These are phyloP conservation scores for Hydrotaea cyrtoneurina DNA, from an alignment of 2,888 invertebrate species.

Conservation along the genomic window DNA sequence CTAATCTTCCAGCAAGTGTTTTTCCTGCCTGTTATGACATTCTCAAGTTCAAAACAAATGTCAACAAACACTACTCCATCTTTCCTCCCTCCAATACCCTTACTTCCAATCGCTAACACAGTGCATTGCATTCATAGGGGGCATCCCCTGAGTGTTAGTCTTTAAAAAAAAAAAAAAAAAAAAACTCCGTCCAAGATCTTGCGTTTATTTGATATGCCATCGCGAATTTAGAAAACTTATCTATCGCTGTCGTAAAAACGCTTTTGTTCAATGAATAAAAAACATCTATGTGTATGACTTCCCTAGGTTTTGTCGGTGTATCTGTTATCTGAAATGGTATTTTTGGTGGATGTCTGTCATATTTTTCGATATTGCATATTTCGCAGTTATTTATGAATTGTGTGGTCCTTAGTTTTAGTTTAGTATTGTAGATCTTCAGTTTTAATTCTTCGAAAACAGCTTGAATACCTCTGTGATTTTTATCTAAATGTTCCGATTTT, in stretches of 20 bases:
- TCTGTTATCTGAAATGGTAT: background rate
- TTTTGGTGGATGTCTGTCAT: constrained; percentile 3
- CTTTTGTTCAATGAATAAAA: constrained; percentile 58
- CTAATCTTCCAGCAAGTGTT: too few relatives aligned
- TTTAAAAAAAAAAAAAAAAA: too few relatives aligned
- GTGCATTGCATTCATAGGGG: too few relatives aligned
- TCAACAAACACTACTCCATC: too few relatives aligned
- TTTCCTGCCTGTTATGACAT: too few relatives aligned
- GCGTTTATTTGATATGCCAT: constrained; percentile 56
- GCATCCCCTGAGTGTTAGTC: too few relatives aligned
- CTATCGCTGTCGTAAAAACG: constrained; percentile 67
- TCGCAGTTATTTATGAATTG: constrained; percentile 20
- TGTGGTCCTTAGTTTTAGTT: background rate
- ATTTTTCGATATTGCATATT: constrained; percentile 21
- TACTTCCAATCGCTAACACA: too few relatives aligned
- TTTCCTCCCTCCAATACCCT: too few relatives aligned
- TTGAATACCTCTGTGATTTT: background rate
- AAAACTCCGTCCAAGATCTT: constrained; percentile 65
- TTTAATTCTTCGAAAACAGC: background rate
- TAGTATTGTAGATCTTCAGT: background rate
- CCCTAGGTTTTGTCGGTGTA: background rate
- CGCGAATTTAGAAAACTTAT: constrained; percentile 69
- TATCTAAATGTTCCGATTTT: constrained; percentile 34
- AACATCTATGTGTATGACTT: constrained; percentile 27
- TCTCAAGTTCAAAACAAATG: too few relatives aligned